Evolutionary conservation across 2,888 invertebrate species (phyloP).

Genomic region (Stenurella melanura): DNA sequence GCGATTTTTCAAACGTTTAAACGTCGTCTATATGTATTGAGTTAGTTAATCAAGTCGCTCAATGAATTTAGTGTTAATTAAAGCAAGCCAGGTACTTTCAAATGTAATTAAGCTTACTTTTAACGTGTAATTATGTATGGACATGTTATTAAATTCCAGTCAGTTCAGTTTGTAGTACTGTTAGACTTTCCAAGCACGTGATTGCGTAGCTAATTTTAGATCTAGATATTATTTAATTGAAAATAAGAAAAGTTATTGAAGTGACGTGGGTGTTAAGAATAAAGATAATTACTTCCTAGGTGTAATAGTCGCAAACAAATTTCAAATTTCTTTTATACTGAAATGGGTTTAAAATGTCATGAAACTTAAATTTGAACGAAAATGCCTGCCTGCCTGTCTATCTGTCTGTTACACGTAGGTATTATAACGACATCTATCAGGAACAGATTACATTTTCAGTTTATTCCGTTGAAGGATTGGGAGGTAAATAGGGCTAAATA

Average conservation of each 20-base stretch:
- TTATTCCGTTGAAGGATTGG: too few relatives aligned
- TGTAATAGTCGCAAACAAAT: too few relatives aligned
- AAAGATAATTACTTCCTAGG: too few relatives aligned
- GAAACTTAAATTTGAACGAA: too few relatives aligned
- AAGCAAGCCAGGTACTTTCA: slow-evolving; percentile 25
- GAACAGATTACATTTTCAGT: too few relatives aligned
- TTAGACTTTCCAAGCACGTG: slow-evolving; percentile 24
- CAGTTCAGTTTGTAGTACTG: slow-evolving; percentile 20
- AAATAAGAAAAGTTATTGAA: neutral
- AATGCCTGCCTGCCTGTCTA: too few relatives aligned
- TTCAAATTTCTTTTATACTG: too few relatives aligned
- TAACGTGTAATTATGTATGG: slow-evolving; percentile 28
- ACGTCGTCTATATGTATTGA: neutral
- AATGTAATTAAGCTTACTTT: slow-evolving; percentile 39
- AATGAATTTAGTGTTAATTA: slow-evolving; percentile 28
- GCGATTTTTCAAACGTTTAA: neutral
- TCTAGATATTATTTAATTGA: slow-evolving; percentile 17
- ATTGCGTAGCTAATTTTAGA: slow-evolving; percentile 21
- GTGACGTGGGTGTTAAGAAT: neutral
- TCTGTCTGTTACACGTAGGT: too few relatives aligned
- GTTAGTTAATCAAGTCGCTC: slow-evolving; percentile 15
- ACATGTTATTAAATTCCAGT: slow-evolving; percentile 34
- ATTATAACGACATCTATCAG: too few relatives aligned
- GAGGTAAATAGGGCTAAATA: too few relatives aligned
- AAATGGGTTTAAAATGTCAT: too few relatives aligned